A percentile compares a stretch with the other conserved stretches of the same genome.
These are phyloP conservation scores for Nasonia longicornis DNA, from an alignment of 1,140 invertebrate species.

Conservation along the genomic window DNA sequence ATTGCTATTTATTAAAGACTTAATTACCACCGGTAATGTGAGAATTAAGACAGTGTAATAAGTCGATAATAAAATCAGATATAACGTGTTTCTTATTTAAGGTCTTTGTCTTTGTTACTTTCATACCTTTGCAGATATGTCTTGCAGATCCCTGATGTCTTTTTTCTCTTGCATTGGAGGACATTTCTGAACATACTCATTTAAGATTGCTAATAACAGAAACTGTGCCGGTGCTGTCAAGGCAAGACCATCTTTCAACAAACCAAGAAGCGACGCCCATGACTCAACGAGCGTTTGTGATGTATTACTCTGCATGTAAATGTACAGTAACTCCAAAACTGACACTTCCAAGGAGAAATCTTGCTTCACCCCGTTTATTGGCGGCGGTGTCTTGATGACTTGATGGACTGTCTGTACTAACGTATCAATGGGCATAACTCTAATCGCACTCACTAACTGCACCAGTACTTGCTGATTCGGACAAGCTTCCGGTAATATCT, in stretches of 20 bases:
- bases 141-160: conserved; percentile 86
- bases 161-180: conserved; percentile 85
- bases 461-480: conserved; percentile 83
- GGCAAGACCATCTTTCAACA: conserved; percentile 82
- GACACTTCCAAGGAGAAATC: conserved; percentile 75
- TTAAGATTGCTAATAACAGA: conserved; percentile 82
- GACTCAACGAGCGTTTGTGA: conserved; percentile 81
- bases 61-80: too few relatives aligned
- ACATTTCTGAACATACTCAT: conserved; percentile 88
- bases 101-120: not conserved
- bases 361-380: conserved; percentile 74
- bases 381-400: conserved; percentile 83
- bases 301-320: conserved; percentile 80
- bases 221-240: conserved; percentile 85
- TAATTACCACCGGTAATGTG: too few relatives aligned
- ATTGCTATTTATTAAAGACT: too few relatives aligned
- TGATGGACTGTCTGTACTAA: conserved; percentile 87
- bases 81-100: too few relatives aligned
- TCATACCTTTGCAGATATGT: conserved; percentile 76
- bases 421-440: conserved; percentile 87
- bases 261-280: conserved; percentile 82
- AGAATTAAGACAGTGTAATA: too few relatives aligned
- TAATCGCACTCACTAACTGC: conserved; percentile 83
- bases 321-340: conserved; percentile 74
- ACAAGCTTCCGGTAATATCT: conserved; percentile 77